Percentiles rank a stretch among this genome's conserved stretches.
Conservation (phyloP, 2,797 vertebrate species). For the Uromys caudimaculatus region DNA sequence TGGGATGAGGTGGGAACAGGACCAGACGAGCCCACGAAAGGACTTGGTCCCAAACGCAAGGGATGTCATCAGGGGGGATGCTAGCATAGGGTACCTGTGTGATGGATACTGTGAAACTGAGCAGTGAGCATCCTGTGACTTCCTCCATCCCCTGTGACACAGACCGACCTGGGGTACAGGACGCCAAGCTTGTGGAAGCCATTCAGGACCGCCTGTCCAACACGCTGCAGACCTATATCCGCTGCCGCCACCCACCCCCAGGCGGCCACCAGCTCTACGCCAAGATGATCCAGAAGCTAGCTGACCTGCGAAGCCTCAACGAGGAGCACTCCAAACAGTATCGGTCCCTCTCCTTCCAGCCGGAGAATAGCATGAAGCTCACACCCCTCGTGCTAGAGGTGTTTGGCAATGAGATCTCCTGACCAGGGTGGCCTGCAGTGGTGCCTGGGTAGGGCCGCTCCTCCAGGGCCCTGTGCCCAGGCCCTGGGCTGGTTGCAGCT, state of each 20-base stretch:
- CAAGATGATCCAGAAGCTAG: conserved; percentile 99
- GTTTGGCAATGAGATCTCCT: conserved; percentile 94
- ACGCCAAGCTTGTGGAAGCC: conserved; percentile 92
- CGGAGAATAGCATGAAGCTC: conserved; percentile 95
- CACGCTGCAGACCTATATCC: conserved; percentile 92
- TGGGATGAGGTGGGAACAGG: rapidly evolving
- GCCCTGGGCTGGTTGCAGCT: not conserved
- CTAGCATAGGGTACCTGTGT: not conserved
- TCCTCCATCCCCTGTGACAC: not conserved
- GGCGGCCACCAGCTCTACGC: conserved; percentile 95
- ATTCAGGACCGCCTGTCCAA: conserved; percentile 95
- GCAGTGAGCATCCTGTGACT: not conserved
- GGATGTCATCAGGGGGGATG: not conserved
- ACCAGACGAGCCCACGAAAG: not conserved
- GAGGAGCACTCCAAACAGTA: conserved; percentile 99
- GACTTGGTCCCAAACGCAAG: not conserved
- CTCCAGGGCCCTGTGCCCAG: not conserved
- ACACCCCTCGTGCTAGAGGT: conserved; percentile 94
- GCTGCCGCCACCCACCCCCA: conserved; percentile 90
- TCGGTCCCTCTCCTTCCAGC: conserved; percentile 93
- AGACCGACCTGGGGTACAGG: conserved; percentile 96
- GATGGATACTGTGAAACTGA: not conserved
- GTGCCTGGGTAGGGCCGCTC: not conserved
- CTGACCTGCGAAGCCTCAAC: conserved; percentile 96
- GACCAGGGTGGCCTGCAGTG: conserved; percentile 55